Percentiles rank a stretch among this genome's conserved stretches.
Conservation (phyloP, 1,140 invertebrate species). For the Neodiprion pinetum region DNA sequence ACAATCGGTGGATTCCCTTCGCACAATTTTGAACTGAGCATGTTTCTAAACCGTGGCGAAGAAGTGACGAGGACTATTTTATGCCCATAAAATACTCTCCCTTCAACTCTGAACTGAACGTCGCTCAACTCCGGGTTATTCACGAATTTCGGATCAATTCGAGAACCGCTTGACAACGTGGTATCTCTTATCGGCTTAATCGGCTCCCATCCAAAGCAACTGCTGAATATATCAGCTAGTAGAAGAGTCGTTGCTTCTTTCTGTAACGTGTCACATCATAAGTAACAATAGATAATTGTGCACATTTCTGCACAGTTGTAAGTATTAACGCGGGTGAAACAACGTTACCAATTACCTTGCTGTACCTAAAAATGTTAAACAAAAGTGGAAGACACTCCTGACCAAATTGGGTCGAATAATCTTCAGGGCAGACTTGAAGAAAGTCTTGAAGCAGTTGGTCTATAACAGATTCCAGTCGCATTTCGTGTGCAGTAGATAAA, state of each 20-base stretch:
- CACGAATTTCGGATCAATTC: constrained; percentile 90
- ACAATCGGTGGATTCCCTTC: constrained; percentile 83
- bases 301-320: constrained; percentile 10
- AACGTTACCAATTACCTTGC: constrained; percentile 70
- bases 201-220: constrained; percentile 86
- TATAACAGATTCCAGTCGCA: constrained; percentile 83
- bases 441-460: constrained; percentile 91
- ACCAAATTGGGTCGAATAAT: constrained; percentile 86
- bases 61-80: constrained; percentile 92
- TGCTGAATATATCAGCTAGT: constrained; percentile 88
- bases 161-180: constrained; percentile 72
- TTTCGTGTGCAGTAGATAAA: constrained; percentile 83
- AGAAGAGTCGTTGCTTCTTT: constrained; percentile 88
- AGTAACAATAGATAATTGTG: constrained; percentile 17
- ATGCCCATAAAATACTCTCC: constrained; percentile 91
- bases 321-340: not conserved
- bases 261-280: constrained; percentile 57
- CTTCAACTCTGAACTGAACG: constrained; percentile 90
- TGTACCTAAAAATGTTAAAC: constrained; percentile 89
- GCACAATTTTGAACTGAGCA: constrained; percentile 81
- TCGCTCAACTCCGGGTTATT: constrained; percentile 92
- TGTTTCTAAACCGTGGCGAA: constrained; percentile 83
- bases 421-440: constrained; percentile 83
- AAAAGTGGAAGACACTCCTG: constrained; percentile 88
- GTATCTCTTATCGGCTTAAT: constrained; percentile 81